A percentile compares a stretch with the other conserved stretches of the same genome.
Conservation (phyloP, 1,140 invertebrate species). For the Drosophila ficusphila region DNA sequence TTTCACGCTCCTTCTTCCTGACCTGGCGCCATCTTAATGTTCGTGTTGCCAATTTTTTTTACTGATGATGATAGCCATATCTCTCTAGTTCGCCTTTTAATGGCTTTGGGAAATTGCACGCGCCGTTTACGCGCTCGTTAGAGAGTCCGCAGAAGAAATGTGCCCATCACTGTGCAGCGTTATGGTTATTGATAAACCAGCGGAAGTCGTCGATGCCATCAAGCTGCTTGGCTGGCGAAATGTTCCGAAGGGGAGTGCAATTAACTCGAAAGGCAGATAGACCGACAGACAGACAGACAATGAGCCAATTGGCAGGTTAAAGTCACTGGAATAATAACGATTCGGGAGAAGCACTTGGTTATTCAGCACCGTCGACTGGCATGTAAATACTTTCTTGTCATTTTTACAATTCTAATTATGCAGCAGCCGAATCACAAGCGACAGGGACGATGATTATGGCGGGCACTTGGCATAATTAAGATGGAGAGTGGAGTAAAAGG, state of each 20-base stretch:
- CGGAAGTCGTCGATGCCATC: conserved; percentile 26
- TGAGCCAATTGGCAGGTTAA: conserved; percentile 2
- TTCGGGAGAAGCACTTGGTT: background rate
- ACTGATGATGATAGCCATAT: conserved; percentile 3
- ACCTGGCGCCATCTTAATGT: conserved; percentile 55
- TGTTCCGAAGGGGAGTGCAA: conserved; percentile 25
- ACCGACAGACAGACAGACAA: conserved; percentile 39
- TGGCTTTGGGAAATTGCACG: conserved; percentile 80
- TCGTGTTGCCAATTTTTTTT: conserved; percentile 75
- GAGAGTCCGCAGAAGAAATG: conserved; percentile 50
- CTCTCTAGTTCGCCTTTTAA: conserved; percentile 64
- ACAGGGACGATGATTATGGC: conserved; percentile 39
- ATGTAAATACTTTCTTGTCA: conserved; percentile 48
- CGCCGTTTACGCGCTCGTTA: conserved; percentile 78
- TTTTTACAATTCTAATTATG: conserved; percentile 81
- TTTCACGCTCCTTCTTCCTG: conserved; percentile 49
- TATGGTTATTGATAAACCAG: conserved; percentile 76
- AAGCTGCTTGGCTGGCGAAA: background rate
- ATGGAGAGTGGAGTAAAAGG: conserved; percentile 40
- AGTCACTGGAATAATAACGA: background rate
- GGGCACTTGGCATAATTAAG: conserved; percentile 79
- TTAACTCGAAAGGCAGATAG: conserved; percentile 32
- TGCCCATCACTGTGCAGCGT: conserved; percentile 51
- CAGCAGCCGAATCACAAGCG: conserved; percentile 72
- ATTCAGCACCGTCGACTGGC: background rate